Conservation (phyloP, 2,797 vertebrate genomes). For the Ceryle rudis region DNA sequence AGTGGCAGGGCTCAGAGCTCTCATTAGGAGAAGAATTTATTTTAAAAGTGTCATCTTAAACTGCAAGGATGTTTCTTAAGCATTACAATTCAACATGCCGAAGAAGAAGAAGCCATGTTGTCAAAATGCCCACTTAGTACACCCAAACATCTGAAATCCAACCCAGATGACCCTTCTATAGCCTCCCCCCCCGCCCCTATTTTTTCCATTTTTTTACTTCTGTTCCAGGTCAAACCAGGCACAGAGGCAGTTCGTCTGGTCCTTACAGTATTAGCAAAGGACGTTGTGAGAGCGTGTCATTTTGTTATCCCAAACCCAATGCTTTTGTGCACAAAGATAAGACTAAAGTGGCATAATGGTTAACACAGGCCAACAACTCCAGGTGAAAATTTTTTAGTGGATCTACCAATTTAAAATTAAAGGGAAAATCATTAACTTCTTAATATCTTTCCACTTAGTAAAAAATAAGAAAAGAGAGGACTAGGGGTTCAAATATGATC, state of each 20-base stretch:
- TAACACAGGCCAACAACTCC: background rate
- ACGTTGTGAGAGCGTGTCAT: background rate
- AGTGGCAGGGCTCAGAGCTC: conserved; percentile 86
- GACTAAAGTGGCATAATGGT: background rate
- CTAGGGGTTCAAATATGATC: background rate
- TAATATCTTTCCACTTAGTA: background rate
- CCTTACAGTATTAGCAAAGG: background rate
- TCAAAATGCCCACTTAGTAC: conserved; percentile 87
- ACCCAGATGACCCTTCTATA: conserved; percentile 81
- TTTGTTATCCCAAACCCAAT: background rate
- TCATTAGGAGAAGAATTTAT: conserved; percentile 84
- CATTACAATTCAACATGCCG: conserved; percentile 90
- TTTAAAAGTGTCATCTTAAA: conserved; percentile 90
- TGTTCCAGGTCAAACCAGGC: no score
- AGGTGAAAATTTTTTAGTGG: background rate
- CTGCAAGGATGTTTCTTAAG: conserved; percentile 91
- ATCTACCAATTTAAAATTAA: background rate
- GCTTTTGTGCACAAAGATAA: background rate
- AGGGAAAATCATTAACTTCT: background rate
- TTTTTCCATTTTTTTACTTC: conserved; percentile 50
- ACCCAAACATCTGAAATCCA: conserved; percentile 86
- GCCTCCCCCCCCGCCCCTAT: conserved; percentile 23
- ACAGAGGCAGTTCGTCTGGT: background rate
- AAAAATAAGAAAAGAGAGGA: background rate
- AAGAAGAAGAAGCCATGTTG: conserved; percentile 84